Evolutionary conservation across 2,888 invertebrate species (phyloP).

Genomic region (Eupithecia subfuscata): DNA sequence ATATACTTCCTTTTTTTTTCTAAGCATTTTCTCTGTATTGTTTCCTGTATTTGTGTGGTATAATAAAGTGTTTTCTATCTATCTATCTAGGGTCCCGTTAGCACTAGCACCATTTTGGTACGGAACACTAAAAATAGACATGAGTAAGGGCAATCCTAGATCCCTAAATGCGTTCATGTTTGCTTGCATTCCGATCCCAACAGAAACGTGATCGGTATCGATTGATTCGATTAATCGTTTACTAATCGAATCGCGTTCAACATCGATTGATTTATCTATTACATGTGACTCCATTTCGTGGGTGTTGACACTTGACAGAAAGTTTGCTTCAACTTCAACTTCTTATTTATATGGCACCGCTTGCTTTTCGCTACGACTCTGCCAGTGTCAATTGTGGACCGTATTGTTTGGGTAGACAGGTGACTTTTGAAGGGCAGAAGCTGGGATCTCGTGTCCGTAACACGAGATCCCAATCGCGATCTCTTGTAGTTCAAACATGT

Average conservation of each 20-base stretch:
- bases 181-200: neutral
- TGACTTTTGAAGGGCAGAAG: neutral
- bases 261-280: constrained; percentile 4
- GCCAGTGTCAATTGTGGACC: neutral
- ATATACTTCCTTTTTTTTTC: too few species aligned
- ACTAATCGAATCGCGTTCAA: neutral
- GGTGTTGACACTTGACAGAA: neutral
- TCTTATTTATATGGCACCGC: too few species aligned
- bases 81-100: too few species aligned
- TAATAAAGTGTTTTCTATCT: too few species aligned
- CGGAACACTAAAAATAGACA: neutral
- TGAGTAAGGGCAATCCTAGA: neutral
- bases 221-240: neutral
- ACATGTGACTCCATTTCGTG: neutral
- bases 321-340: too few species aligned
- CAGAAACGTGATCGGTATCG: neutral
- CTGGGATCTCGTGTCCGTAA: neutral
- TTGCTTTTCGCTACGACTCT: too few species aligned
- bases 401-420: neutral
- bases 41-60: too few species aligned
- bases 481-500: neutral
- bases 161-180: neutral
- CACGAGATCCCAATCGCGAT: neutral
- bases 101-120: too few species aligned
- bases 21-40: too few species aligned